These are phyloP conservation scores for Orthosia gracilis DNA, from an alignment of 2,888 invertebrate genomes.

Conservation along the genomic window DNA sequence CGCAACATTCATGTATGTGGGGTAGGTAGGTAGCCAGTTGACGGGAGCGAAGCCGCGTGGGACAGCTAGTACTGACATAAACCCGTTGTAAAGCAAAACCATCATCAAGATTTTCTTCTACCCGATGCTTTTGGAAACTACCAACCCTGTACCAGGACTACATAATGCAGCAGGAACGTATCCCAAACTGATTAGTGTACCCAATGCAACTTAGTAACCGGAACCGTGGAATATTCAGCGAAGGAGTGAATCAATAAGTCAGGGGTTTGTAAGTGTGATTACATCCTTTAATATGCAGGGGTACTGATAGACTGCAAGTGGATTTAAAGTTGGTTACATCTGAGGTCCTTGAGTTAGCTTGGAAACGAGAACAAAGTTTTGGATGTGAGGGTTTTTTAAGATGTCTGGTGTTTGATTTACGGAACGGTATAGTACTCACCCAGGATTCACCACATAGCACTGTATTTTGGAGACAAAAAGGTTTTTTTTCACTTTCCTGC, in stretches of 20 bases:
- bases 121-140: too few species aligned
- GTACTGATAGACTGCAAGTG: constrained; percentile 38
- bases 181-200: constrained; percentile 61
- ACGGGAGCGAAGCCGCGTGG: too few species aligned
- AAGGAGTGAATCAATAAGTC: constrained; percentile 43
- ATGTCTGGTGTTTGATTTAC: not conserved
- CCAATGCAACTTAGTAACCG: constrained; percentile 52
- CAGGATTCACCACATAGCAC: too few species aligned
- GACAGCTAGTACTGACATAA: too few species aligned
- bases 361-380: constrained; percentile 9
- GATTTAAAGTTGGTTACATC: constrained; percentile 17
- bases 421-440: too few species aligned
- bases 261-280: constrained; percentile 56
- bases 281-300: constrained; percentile 41
- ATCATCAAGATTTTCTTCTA: not conserved
- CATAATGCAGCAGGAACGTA: constrained; percentile 55
- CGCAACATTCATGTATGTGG: too few species aligned
- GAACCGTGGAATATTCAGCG: constrained; percentile 50
- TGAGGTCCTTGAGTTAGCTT: not conserved
- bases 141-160: constrained; percentile 44
- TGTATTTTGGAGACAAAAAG: too few species aligned
- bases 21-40: too few species aligned
- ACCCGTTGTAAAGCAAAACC: too few species aligned
- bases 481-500: too few species aligned
- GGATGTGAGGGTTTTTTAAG: not conserved